Conservation (phyloP, 2,888 invertebrate species). For the Tenthredo notha region DNA sequence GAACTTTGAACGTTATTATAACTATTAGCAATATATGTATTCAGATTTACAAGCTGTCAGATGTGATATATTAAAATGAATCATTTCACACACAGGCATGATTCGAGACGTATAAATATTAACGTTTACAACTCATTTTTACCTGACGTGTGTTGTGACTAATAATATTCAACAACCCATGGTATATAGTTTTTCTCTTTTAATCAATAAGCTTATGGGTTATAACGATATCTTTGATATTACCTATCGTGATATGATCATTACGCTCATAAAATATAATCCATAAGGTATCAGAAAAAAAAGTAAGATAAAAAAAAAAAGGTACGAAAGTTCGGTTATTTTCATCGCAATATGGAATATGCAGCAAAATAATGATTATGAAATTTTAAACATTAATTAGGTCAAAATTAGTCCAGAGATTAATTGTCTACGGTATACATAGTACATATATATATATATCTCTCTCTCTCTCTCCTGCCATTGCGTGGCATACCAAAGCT, state of each 20-base stretch:
- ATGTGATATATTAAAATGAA: background rate
- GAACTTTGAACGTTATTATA: constrained; percentile 8
- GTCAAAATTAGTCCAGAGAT: background rate
- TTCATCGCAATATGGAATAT: too few species aligned
- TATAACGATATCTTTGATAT: constrained; percentile 14
- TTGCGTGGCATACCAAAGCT: constrained; percentile 26
- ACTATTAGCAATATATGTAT: background rate
- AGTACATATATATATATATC: background rate
- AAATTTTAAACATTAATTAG: background rate
- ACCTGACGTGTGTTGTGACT: background rate
- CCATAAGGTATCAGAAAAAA: background rate
- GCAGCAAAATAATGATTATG: too few species aligned
- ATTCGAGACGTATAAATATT: background rate
- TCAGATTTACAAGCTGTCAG: background rate
- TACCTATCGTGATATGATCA: background rate
- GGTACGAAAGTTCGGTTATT: background rate
- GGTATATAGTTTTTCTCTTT: background rate
- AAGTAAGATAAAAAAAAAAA: background rate
- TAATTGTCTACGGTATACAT: background rate
- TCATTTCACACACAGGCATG: background rate
- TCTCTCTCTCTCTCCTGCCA: background rate
- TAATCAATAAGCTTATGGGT: background rate
- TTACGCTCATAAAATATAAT: background rate
- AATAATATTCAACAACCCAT: background rate
- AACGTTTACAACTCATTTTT: background rate